Conservation (phyloP, 2,797 vertebrate genomes). For the Cetoscarus ocellatus region DNA sequence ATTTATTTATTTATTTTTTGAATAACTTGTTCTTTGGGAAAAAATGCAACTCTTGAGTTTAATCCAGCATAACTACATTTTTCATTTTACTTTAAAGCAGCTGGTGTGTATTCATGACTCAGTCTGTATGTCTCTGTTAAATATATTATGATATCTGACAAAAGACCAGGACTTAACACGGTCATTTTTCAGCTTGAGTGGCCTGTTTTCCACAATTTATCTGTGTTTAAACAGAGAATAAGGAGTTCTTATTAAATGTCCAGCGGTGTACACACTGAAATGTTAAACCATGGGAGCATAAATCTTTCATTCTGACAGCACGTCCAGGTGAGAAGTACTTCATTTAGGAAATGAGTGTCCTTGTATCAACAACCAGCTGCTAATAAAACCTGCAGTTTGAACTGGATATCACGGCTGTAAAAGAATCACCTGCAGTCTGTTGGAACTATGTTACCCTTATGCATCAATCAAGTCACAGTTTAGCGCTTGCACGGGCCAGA, state of each 20-base stretch:
- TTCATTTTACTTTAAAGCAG: conserved; percentile 31
- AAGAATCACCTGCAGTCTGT: conserved; percentile 83
- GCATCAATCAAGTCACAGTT: conserved; percentile 77
- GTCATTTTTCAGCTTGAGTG: conserved; percentile 39
- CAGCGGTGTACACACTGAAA: conserved; percentile 64
- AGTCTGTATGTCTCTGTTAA: conserved; percentile 38
- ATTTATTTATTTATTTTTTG: no score
- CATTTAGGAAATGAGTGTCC: conserved; percentile 76
- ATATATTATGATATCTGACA: conserved; percentile 25
- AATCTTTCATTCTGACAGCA: conserved; percentile 70
- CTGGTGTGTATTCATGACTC: conserved; percentile 17
- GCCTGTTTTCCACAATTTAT: conserved; percentile 54
- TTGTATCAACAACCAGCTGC: conserved; percentile 72
- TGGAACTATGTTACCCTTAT: conserved; percentile 63
- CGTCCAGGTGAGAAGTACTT: conserved; percentile 72
- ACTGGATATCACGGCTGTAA: conserved; percentile 74
- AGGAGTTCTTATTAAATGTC: conserved; percentile 61
- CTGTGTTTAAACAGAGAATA: conserved; percentile 57
- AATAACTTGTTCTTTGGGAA: no score
- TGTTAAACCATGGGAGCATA: conserved; percentile 62
- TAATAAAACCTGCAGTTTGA: conserved; percentile 77
- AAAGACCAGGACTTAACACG: conserved; percentile 17
- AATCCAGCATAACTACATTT: conserved; percentile 3
- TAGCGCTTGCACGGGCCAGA: conserved; percentile 61
- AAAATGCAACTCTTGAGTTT: no score